Evolutionary conservation across 2,113 vertebrate species (phyloP), one percentile per base, ranked within the genome.

Genomic region (Leuciscus idus): DNA sequence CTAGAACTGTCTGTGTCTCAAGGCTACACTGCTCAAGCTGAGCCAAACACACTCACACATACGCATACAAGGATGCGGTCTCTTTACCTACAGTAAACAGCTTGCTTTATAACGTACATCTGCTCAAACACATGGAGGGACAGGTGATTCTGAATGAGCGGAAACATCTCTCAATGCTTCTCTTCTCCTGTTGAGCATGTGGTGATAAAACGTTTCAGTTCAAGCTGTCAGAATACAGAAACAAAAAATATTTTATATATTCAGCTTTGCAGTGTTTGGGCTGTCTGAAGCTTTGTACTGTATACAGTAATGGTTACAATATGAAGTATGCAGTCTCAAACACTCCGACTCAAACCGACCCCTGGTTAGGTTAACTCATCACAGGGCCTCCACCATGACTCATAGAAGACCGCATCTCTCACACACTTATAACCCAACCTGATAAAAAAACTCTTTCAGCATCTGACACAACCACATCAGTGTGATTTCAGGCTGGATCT

Each of bases 141-240:
- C 52, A 83, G 81, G 30, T 85, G 72, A 55, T 19, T 77, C 21
- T 19, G 9, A n/a, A 81, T 4, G n/a, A 85, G 30, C 81, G 85
- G 85, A 89, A 87, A 83, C 84, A 12, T 89, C 83, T 83, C 43
- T 89, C 83, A 39, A 11, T 55, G 39, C 85, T 39, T 52, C 36
- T 66, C 10, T 57, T 43, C 61, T 73, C 55, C 62, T 79, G 57
- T 48, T 81, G 78, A 70, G 28, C 48, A 36, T 9, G 43, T 19
- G 76, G 48, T 89, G 82, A 89, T 33, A 39, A 70, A 59, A 43
- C 15, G 11, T 84, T 57, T 72, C 30, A 83, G 13, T 55, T 28
- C 50, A 39, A 39, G 81, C 15, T 36, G 19, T 55, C 48, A 55
- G 64, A 83, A 89, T 39, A 83, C 10, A 15, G 12, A 19, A 33